Base-by-base conservation (phyloP, 1,140 invertebrate genomes). In the Spodoptera frugiperda region DNA sequence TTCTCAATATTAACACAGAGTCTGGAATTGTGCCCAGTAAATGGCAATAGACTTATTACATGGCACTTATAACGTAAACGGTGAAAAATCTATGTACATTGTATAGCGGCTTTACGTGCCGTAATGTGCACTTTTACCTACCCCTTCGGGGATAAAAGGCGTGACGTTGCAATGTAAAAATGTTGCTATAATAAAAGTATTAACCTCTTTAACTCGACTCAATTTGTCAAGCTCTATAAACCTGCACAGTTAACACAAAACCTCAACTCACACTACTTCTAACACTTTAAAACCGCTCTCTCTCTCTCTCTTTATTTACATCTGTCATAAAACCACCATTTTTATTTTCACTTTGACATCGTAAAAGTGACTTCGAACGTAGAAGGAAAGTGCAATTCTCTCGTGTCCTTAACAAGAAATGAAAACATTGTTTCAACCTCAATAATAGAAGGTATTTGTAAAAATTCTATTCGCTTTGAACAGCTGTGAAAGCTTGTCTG, bases 371-470 rank as follows among this genome's bases (percentile, higher is more conserved):
- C 73, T 55, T 57, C 70, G 75, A 63, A 19, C 59, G 15, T 65
- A 46, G 10, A 71, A 51, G 78, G 39, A 57, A 39, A 51, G 63
- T 67, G 63, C 63, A 67, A 15, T 67, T 76, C 68, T 39, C 65
- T 12, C 46, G 33, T 39, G 33, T 39, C 33, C 33, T 44, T 46
- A 48, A 55, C 48, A 65, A 21, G 65, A 57, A 78, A 76, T 61
- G 57, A 77, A 71, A 77, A 73, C 59, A 73, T 54, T 57, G 53
- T 71, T 25, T 54, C 19, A 39, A 39, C 46, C 71, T 63, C 46
- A 71, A 21, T 44, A 53, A 63, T 72, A 71, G 67, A 71, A 15
- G 19, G 73, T 77, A 77, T 78, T 78, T 73, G 76, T 78, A 70
- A 49, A 80, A 63, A n/a, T 53, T 33, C 39, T 65, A 53, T 71